Conservation (phyloP, 2,113 vertebrate species). For the Raja brachyura region DNA sequence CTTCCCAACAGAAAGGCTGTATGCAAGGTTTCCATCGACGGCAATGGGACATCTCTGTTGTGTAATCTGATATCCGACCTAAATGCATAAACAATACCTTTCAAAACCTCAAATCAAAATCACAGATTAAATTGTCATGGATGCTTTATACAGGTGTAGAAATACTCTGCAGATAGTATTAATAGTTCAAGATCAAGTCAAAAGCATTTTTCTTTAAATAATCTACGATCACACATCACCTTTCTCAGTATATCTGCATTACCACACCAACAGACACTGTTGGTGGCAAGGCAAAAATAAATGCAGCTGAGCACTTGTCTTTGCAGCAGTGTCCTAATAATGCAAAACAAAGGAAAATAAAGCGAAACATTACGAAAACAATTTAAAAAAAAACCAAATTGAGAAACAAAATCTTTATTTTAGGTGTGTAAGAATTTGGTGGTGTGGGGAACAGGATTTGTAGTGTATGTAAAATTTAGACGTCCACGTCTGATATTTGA, state of each 20-base stretch:
- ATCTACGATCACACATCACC: background rate
- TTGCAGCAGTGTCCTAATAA: background rate
- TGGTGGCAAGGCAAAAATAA: background rate
- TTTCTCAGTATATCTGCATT: background rate
- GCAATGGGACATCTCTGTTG: constrained; percentile 87
- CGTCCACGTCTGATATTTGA: background rate
- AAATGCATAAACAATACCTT: constrained; percentile 40
- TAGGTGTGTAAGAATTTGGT: background rate
- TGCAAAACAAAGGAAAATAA: background rate
- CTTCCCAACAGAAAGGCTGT: constrained; percentile 58
- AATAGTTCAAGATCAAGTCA: background rate
- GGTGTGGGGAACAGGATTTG: background rate
- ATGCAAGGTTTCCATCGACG: constrained; percentile 69
- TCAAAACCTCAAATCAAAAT: constrained; percentile 7
- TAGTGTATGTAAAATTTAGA: background rate
- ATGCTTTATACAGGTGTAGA: background rate
- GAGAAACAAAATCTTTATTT: background rate
- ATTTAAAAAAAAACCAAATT: background rate
- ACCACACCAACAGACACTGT: background rate
- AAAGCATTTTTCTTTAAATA: background rate
- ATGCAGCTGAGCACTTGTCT: background rate
- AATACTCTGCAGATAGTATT: background rate
- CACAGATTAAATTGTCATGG: background rate
- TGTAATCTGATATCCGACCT: constrained; percentile 98
- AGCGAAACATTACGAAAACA: background rate